phyloP scores from a whole-genome alignment of 2,113 vertebrate genomes.

The Halcyon malimbica region DNA sequence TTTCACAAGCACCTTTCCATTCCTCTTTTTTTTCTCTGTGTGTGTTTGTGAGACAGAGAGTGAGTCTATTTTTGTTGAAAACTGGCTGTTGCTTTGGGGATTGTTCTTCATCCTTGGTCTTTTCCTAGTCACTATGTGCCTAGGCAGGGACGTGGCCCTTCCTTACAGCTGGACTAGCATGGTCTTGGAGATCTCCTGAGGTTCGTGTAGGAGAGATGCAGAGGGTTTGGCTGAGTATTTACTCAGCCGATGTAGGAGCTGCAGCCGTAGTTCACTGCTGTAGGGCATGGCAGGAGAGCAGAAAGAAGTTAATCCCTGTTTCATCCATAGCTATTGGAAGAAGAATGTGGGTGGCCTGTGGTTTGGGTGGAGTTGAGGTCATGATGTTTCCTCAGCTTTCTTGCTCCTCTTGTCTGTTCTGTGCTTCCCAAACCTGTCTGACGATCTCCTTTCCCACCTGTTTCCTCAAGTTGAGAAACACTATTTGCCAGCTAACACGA shows the following conservation, averaged over 20 bases:
- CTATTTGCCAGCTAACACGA: not conserved
- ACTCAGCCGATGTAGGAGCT: not conserved
- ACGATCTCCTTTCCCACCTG: not conserved
- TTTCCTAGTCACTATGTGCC: not conserved
- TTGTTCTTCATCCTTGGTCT: not conserved
- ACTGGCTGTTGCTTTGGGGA: not conserved
- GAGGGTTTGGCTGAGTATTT: not conserved
- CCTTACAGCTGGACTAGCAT: not conserved
- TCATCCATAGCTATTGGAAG: not conserved
- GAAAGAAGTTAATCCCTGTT: not conserved
- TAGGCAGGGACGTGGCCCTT: not conserved
- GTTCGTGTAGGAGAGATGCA: not conserved
- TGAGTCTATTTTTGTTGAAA: not conserved
- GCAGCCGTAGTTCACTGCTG: not conserved
- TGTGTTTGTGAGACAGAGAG: not conserved
- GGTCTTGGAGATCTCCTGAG: not conserved
- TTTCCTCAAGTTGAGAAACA: constrained; percentile 35
- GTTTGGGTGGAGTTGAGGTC: constrained; percentile 33
- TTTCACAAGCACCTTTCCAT: not conserved
- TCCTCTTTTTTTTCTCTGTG: not conserved
- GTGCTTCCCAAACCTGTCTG: not conserved
- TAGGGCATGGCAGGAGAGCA: not conserved
- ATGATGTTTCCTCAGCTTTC: constrained; percentile 22
- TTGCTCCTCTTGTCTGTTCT: not conserved
- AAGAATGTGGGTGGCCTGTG: constrained; percentile 26